Percentiles rank a stretch among this genome's conserved stretches.
Evolutionary conservation across 2,888 invertebrate species (phyloP).

Genomic region (Scrobipalpa atriplicella): DNA sequence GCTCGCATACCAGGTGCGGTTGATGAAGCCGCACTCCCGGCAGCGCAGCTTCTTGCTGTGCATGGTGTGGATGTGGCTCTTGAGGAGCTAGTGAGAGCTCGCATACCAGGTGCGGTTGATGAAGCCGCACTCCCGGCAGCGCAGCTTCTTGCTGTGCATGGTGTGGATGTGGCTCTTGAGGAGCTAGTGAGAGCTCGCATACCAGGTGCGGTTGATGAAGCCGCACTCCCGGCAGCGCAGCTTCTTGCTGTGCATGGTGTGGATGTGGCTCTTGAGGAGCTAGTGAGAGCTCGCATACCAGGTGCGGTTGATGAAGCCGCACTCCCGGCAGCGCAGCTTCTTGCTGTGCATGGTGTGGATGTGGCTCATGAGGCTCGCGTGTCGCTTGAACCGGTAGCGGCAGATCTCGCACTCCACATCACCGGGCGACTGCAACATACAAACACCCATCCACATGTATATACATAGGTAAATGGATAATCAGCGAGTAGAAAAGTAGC

Average conservation of each 20-base stretch:
- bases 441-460: not conserved
- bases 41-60: not conserved
- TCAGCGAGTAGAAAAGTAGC: no score
- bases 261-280: not conserved
- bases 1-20: not conserved
- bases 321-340: constrained; percentile 1
- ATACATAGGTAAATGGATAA: not conserved
- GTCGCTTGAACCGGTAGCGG: constrained; percentile 13
- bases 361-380: constrained; percentile 16
- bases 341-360: constrained; percentile 19
- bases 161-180: not conserved
- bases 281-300: not conserved
- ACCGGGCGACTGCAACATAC: not conserved
- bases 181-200: not conserved
- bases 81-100: not conserved
- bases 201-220: constrained; percentile 9
- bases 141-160: not conserved
- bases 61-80: not conserved
- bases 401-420: constrained; percentile 19
- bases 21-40: not conserved
- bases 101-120: constrained; percentile 5
- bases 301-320: constrained; percentile 6
- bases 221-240: not conserved
- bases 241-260: not conserved
- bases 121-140: not conserved